Base-by-base conservation (phyloP, 2,888 invertebrate species). In the Drosophila antonietae region DNA sequence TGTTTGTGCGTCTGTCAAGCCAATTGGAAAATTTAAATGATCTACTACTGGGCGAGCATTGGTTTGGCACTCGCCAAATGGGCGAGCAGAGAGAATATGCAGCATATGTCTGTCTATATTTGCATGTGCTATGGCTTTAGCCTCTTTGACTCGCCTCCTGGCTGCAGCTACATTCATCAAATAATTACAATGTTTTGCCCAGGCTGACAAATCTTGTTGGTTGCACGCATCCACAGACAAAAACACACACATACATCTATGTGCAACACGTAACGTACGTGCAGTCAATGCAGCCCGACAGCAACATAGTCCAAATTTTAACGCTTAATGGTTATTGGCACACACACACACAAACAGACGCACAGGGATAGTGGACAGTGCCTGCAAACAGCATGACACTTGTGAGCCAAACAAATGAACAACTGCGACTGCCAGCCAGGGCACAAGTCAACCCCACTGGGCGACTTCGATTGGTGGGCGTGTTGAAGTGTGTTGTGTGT, bases 271-370 rank as follows among this genome's bases (percentile, higher is more conserved):
- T 56, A 64, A 37, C 39, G 60, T 41, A 64, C 49, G 43, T 59
- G 74, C 65, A 73, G 72, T 66, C 69, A 67, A 52, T 52, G 68
- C 78, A 68, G 41, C 12, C 65, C 52, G 69, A 52, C 73, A 62
- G 58, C 68, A 76, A 72, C 73, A 68, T 44, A 60, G 66, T 73
- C 73, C 76, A 80, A 84, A 75, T 81, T 88, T 88, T 75, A 89
- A 80, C 88, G 80, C 72, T 80, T 88, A 82, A 87, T 89, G 88
- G 85, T 75, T 82, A 86, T 86, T 89, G 86, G 82, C 75, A 75
- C 72, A 83, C 73, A 74, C 59, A 76, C 67, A 66, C 49, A 64
- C n/a, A 31, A 15, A 28, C 20, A 39, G 1, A 9, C 15, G 28
- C 9, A 5, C n/a, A 10, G 31, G 28, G 14, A 3, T 3, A 28